Evolutionary conservation across 1,140 invertebrate species (phyloP), one percentile per base, ranked within the genome.

Genomic region (Trichonephila clavipes): DNA sequence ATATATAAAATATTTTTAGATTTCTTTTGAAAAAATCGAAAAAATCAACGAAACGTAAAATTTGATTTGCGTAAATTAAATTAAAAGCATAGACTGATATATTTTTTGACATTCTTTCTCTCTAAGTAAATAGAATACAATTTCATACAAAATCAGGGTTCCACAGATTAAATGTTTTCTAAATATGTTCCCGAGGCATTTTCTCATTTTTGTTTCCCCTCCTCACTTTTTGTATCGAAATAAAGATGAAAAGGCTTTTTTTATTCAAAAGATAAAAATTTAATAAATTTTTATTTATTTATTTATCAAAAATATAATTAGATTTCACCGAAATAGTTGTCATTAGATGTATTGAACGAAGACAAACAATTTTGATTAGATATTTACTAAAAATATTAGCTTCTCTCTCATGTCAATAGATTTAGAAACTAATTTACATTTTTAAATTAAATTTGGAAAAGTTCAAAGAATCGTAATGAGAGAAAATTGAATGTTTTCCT

Each of bases 51-150:
- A 77, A 40, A 40, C 72, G 72, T 77, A 40, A 77, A 77, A 34
- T 34, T 34, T 40, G 16, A 6, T 10, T 5, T 14, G 18, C 28
- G 40, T 77, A 72, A 34, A 88, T 69, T 88, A 88, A 88, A 88
- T 88, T 88, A 88, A 24, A 88, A 88, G 8, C 85, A 64, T 62
- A 61, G 24, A 24, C 64, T 87, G 85, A 62, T 6, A 19, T n/a
- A 24, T 34, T 61, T 87, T 87, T 87, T 87, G 51, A 86, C 51
- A 58, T 87, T 64, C 40, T 64, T 87, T 18, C 18, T 19, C 59
- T 62, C n/a, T 40, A 10, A 21, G 64, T 14, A 28, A 72, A 24
- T 40, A 24, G 18, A 44, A 88, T 40, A 34, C 72, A 88, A 64
- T 88, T 88, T 69, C 21, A 5, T 18, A 77, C 72, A 88, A 87